Conservation (phyloP, 2,888 invertebrate genomes). For the Xanthorhoe designata region DNA sequence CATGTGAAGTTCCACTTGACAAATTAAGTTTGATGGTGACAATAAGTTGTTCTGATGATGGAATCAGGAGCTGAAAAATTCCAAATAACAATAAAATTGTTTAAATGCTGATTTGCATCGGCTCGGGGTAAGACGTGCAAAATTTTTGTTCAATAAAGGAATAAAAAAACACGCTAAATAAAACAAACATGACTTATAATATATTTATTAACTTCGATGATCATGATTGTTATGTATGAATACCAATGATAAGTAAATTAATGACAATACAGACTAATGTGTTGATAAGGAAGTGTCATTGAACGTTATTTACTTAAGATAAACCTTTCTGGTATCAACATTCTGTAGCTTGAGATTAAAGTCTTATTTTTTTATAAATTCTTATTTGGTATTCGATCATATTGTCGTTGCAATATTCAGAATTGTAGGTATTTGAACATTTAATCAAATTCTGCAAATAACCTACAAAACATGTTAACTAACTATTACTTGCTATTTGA, state of each 20-base stretch:
- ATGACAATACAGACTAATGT: constrained; percentile 32
- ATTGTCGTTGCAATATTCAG: background rate
- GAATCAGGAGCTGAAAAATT: no score
- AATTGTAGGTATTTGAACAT: background rate
- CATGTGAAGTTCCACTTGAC: no score
- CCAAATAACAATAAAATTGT: no score
- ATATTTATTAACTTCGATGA: no score
- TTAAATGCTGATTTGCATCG: no score
- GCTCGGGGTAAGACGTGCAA: no score
- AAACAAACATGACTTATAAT: no score
- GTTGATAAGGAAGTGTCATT: constrained; percentile 59
- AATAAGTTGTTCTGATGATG: no score
- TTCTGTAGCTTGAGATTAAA: background rate
- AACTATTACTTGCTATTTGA: background rate
- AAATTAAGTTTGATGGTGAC: no score
- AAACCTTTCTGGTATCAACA: background rate
- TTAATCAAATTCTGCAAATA: background rate
- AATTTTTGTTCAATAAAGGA: no score
- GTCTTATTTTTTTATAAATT: no score
- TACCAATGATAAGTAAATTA: constrained; percentile 28
- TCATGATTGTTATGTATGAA: background rate
- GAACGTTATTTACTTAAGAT: constrained; percentile 55
- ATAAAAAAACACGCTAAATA: no score
- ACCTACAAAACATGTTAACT: background rate
- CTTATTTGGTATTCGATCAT: background rate